phyloP scores from a whole-genome alignment of 2,888 invertebrate genomes.

The Nephrotoma guestfalica region DNA sequence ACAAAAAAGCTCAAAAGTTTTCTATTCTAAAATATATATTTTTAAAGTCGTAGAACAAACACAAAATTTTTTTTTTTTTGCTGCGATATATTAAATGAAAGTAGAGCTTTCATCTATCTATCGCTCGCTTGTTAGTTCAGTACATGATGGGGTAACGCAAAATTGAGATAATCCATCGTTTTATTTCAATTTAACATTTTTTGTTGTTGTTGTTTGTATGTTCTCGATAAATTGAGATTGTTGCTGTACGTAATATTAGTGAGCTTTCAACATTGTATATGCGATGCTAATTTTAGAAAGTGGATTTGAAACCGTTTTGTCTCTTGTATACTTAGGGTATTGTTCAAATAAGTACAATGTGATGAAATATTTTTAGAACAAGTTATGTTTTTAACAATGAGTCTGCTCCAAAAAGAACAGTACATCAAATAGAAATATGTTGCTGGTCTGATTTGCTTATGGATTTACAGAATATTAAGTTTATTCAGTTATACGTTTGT shows the following conservation, averaged over 20 bases:
- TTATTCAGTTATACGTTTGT: too few relatives aligned
- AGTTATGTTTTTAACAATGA: too few relatives aligned
- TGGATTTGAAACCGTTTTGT: too few relatives aligned
- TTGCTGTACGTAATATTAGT: not conserved
- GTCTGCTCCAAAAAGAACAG: too few relatives aligned
- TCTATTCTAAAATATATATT: not conserved
- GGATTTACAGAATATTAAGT: too few relatives aligned
- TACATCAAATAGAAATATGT: too few relatives aligned
- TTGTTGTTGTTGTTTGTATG: not conserved
- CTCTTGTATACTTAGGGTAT: too few relatives aligned
- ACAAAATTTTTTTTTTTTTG: not conserved
- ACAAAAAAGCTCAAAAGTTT: not conserved
- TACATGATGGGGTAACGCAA: not conserved
- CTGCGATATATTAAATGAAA: not conserved
- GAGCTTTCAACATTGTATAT: not conserved
- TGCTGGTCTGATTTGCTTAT: too few relatives aligned
- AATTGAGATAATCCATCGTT: not conserved
- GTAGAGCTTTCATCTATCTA: not conserved
- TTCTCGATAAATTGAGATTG: not conserved
- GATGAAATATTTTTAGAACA: too few relatives aligned
- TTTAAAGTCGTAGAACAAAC: not conserved
- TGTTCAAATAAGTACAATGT: too few relatives aligned
- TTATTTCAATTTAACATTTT: not conserved
- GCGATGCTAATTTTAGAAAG: not conserved
- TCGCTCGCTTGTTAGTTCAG: not conserved